These are phyloP conservation scores for Cataglyphis rosenhaueri DNA, from an alignment of 2,888 invertebrate species.

Conservation along the genomic window DNA sequence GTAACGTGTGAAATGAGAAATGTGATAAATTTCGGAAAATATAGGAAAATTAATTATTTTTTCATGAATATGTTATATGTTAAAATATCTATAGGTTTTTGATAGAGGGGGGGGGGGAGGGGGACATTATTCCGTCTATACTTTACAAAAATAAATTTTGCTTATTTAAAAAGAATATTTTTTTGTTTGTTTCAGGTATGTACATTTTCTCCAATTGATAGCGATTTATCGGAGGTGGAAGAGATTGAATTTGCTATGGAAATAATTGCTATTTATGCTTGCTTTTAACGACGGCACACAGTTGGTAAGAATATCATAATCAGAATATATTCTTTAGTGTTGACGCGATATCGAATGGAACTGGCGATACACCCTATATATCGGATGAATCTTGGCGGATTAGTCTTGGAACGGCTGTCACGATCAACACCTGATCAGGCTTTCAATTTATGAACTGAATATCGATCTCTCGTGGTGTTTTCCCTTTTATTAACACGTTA, in stretches of 20 bases:
- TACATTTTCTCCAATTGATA: not conserved
- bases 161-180: not conserved
- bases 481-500: constrained; percentile 33
- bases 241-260: not conserved
- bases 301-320: not conserved
- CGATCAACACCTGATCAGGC: constrained; percentile 15
- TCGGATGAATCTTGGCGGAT: constrained; percentile 3
- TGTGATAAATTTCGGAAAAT: too few relatives aligned
- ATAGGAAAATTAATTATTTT: not conserved
- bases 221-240: not conserved
- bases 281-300: not conserved
- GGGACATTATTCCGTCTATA: not conserved
- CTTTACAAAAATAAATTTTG: not conserved
- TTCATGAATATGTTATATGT: not conserved
- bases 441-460: constrained; percentile 38
- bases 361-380: constrained; percentile 17
- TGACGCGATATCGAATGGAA: not conserved
- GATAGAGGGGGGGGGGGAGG: not conserved
- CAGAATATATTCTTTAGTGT: not conserved
- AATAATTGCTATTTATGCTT: not conserved
- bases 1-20: not conserved
- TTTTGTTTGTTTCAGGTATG: constrained; percentile 35
- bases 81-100: not conserved
- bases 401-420: constrained; percentile 7
- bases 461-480: constrained; percentile 48